A percentile compares a stretch with the other conserved stretches of the same genome.
phyloP scores from a whole-genome alignment of 1,140 invertebrate species.

The Caerostris extrusa region DNA sequence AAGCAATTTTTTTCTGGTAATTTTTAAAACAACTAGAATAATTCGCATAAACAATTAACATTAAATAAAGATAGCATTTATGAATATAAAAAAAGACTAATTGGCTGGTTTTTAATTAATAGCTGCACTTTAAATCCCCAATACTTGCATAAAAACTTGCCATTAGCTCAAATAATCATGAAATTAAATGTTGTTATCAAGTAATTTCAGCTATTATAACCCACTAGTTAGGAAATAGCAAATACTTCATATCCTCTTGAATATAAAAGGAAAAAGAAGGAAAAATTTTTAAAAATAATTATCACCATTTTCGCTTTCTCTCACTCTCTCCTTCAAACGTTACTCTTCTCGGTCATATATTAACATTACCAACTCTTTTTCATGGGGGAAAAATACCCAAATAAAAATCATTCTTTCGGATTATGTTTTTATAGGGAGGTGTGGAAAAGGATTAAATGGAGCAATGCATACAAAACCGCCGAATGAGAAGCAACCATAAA shows the following conservation, averaged over 20 bases:
- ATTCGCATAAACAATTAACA: no score
- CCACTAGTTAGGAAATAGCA: conserved; percentile 19
- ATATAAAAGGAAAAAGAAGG: background rate
- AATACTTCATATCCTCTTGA: background rate
- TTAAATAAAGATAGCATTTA: no score
- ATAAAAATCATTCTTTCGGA: conserved; percentile 34
- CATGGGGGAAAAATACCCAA: background rate
- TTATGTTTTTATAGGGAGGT: conserved; percentile 23
- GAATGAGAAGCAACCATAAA: background rate
- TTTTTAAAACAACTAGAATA: no score
- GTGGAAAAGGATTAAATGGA: background rate
- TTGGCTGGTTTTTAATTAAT: no score
- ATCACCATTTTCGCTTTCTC: background rate
- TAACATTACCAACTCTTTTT: background rate
- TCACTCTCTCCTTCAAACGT: background rate
- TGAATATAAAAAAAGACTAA: no score
- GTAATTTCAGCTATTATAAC: conserved; percentile 47
- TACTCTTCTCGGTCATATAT: background rate
- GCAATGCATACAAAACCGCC: background rate
- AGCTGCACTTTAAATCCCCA: background rate
- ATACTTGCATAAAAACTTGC: background rate
- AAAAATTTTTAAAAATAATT: background rate
- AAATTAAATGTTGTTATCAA: conserved; percentile 68
- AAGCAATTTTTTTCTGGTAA: no score
- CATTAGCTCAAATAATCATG: conserved; percentile 38